phyloP scores from a whole-genome alignment of 2,113 vertebrate species.

The Aptenodytes patagonicus region DNA sequence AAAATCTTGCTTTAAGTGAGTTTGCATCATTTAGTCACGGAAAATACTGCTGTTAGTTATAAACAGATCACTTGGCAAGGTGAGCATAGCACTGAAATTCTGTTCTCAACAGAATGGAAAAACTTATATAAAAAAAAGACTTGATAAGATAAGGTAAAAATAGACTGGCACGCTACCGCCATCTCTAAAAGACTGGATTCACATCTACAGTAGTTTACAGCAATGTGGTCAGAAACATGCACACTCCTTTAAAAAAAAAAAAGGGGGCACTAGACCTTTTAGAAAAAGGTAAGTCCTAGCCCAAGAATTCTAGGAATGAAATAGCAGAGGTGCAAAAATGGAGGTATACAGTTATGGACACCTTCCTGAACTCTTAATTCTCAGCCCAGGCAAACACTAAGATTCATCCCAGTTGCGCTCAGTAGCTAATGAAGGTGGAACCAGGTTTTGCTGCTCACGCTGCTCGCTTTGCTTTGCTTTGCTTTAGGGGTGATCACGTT shows the following conservation, averaged over 20 bases:
- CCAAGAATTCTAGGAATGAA: neutral
- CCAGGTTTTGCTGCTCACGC: neutral
- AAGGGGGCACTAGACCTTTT: neutral
- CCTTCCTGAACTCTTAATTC: neutral
- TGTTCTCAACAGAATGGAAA: neutral
- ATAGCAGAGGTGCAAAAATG: neutral
- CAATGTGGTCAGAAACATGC: neutral
- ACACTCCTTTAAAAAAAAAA: neutral
- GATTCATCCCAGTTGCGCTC: neutral
- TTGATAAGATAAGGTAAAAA: neutral
- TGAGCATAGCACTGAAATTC: neutral
- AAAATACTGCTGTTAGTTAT: neutral
- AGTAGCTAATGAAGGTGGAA: neutral
- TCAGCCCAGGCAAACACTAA: neutral
- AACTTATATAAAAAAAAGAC: neutral
- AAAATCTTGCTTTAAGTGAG: neutral
- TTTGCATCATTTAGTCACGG: neutral
- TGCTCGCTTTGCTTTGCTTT: neutral
- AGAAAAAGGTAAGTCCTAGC: neutral
- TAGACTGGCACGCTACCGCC: neutral
- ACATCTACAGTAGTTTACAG: neutral
- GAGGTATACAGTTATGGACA: neutral
- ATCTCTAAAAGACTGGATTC: neutral
- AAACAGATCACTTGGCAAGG: neutral
- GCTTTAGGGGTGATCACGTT: fast-evolving